Base-by-base conservation (phyloP, 2,888 invertebrate genomes). In the Trichopoda pennipes region DNA sequence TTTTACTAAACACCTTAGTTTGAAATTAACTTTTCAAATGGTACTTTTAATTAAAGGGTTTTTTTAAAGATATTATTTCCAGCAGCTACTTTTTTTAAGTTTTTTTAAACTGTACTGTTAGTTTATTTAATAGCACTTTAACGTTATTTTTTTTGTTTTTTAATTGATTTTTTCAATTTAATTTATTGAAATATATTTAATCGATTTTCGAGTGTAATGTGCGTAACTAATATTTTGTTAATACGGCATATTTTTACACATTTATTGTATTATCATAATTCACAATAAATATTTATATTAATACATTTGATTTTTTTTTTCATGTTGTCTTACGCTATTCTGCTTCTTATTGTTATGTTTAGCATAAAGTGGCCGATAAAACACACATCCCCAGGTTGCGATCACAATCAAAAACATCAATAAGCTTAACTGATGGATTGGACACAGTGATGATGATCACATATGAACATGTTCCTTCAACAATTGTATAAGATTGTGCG, bases 401-500 rank as follows among this genome's bases (percentile, higher is more conserved):
- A 82, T 82, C 79, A 76, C 79, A 82, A 82, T 82, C 82, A 63
- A 79, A 79, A 75, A 82, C 82, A 82, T 82, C 82, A 82, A 82
- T 82, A 82, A 82, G 82, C 82, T 82, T 79, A 82, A 82, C 82
- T 82, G 82, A 79, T 82, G 60, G 82, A 82, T 79, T 72, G 68
- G 79, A 66, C 79, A 72, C 64, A 68, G 60, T 19, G 66, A 61
- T 70, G 81, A 61, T 68, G 79, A 66, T 60, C 12, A 35, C 38
- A 61, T n/a, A 42, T 17, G 35, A 35, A 51, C 51, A 17, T 42
- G 17, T 32, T 51, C 19, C 32, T n/a, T 49, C 28, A n/a, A 42
- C 23, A 19, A 38, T 28, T 63, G 16, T 19, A 10, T 47, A 17
- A 28, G 21, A 44, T 21, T 61, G 21, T 69, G 63, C 69, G 63